Conservation (phyloP, 35 echinoderm and acorn worm genomes). For the Ophiothrix spiculata region DNA sequence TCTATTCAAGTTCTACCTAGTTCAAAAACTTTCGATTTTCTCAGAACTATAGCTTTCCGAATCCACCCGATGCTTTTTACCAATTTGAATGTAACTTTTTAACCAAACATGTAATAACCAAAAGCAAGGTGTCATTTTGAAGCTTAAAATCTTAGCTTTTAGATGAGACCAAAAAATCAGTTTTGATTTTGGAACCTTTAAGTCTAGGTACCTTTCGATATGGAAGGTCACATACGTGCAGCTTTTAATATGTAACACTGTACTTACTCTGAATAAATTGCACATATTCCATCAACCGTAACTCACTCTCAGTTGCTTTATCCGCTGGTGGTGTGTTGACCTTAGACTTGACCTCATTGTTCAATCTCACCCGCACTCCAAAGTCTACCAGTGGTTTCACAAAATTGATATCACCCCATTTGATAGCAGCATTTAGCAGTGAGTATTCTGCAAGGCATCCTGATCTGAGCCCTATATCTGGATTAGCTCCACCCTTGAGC, state of each 20-base stretch:
- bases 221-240: no score
- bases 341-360: neutral
- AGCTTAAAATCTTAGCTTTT: no score
- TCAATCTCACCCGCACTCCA: slow-evolving; percentile 27
- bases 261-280: neutral
- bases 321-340: neutral
- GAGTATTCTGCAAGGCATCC: neutral
- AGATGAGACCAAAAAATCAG: no score
- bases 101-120: no score
- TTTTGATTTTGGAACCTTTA: no score
- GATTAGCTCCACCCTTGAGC: slow-evolving; percentile 45
- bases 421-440: slow-evolving; percentile 34
- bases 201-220: no score
- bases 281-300: neutral
- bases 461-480: slow-evolving; percentile 28
- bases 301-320: neutral
- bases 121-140: no score
- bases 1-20: no score
- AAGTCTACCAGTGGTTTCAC: slow-evolving; percentile 42
- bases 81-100: no score
- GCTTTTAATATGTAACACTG: neutral
- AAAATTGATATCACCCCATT: slow-evolving; percentile 31
- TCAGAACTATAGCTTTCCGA: no score
- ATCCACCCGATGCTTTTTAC: no score
- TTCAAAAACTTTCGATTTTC: no score